Evolutionary conservation across 1,140 invertebrate genomes (phyloP), one percentile per base, ranked within the genome.

Genomic region (Philopotamus ludificatus): DNA sequence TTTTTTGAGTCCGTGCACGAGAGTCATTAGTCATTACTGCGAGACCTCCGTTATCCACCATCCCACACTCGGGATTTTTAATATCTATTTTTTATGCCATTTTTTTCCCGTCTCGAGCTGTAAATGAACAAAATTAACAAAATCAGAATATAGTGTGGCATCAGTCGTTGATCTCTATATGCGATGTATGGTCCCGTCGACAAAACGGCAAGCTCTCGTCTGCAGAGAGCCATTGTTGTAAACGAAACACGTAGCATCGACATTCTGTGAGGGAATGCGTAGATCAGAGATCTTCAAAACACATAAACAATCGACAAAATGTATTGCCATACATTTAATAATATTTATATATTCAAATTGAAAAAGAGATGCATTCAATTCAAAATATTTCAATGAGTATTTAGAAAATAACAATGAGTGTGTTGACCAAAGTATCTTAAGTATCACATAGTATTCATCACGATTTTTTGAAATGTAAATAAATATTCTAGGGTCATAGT

Each of bases 181-280:
- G 12, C 4, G 28, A 12, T 12, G 28, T 34, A 12, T 34, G 4
- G 4, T 34, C 28, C 12, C 28, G 28, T 7, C 28, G 28, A 12
- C 28, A 12, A 34, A 34, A 47, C 18, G 7, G 15, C 4, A 16
- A 47, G 44, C 7, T 15, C 44, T 20, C 49, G 21, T 18, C n/a
- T n/a, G n/a, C n/a, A n/a, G n/a, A 51, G 49, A 20, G 16, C 25
- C 16, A 61, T 61, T 61, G 16, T 61, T 28, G 20, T 61, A 61
- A 61, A 25, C 45, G 26, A 62, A 62, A 62, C 60, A 51, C 60
- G 45, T 62, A 20, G 45, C 23, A 20, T 61, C 18, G 23, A 28
- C 41, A 21, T 20, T 42, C 18, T 44, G 57, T 21, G 41, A n/a
- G 41, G 57, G 57, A 59, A 59, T 59, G 26, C 20, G 8, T 18